Evolutionary conservation across 1,140 invertebrate genomes (phyloP).

Genomic region (Dolichoris vasculosae): DNA sequence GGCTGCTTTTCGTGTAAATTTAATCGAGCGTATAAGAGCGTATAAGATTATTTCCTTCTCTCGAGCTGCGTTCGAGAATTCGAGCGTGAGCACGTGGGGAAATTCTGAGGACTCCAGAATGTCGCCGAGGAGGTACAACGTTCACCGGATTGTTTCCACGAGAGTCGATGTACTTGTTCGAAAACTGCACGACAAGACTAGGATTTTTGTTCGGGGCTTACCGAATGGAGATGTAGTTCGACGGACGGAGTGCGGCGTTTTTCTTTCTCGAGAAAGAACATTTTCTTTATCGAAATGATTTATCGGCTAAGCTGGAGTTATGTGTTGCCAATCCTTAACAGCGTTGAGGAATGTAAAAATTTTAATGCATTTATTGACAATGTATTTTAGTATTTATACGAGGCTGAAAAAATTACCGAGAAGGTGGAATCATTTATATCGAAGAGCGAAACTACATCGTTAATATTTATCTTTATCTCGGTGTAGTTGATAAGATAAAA

Average conservation of each 20-base stretch:
- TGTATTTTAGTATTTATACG: slow-evolving; percentile 11
- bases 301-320: neutral
- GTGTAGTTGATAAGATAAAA: slow-evolving; percentile 12
- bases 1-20: slow-evolving; percentile 24
- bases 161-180: slow-evolving; percentile 5
- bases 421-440: slow-evolving; percentile 12
- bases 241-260: neutral
- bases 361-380: slow-evolving; percentile 7
- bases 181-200: slow-evolving; percentile 4
- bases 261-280: neutral
- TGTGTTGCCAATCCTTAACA: slow-evolving; percentile 20
- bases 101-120: neutral
- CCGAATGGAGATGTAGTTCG: slow-evolving; percentile 24
- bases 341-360: slow-evolving; percentile 12
- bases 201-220: neutral
- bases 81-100: neutral
- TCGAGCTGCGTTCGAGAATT: neutral
- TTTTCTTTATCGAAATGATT: slow-evolving; percentile 21
- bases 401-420: neutral
- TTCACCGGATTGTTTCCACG: neutral
- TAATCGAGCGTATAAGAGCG: slow-evolving; percentile 38
- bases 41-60: no score
- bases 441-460: slow-evolving; percentile 12
- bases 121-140: neutral
- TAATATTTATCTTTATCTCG: slow-evolving; percentile 19